Conservation (phyloP, 2,113 vertebrate species). For the Proterorhinus semilunaris region DNA sequence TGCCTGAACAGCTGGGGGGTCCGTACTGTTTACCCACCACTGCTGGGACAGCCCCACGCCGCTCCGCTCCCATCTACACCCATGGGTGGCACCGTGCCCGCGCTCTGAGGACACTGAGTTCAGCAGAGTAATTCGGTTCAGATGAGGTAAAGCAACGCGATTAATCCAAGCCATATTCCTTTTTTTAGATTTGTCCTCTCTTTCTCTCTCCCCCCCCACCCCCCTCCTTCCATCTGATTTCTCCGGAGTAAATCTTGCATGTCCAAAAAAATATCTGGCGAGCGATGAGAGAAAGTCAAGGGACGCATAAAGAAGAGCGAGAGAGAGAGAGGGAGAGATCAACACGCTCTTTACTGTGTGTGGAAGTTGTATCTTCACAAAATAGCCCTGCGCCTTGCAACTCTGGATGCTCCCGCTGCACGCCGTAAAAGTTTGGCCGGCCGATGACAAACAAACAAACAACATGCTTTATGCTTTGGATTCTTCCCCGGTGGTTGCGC, state of each 20-base stretch:
- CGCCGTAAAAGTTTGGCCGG: slow-evolving; percentile 24
- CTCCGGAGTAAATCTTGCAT: slow-evolving; percentile 65
- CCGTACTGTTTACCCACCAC: slow-evolving; percentile 46
- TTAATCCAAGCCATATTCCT: slow-evolving; percentile 79
- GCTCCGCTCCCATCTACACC: slow-evolving; percentile 73
- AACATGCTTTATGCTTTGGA: slow-evolving; percentile 8
- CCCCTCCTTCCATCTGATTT: slow-evolving; percentile 53
- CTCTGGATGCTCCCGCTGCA: neutral
- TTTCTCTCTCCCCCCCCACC: slow-evolving; percentile 52
- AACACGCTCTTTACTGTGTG: slow-evolving; percentile 57
- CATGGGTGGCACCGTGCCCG: slow-evolving; percentile 68
- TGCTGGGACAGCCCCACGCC: slow-evolving; percentile 59
- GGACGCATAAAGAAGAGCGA: slow-evolving; percentile 36
- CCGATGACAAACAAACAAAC: neutral
- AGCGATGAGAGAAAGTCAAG: slow-evolving; percentile 68
- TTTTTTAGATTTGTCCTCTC: slow-evolving; percentile 64
- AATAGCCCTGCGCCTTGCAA: slow-evolving; percentile 1
- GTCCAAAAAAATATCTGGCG: slow-evolving; percentile 72
- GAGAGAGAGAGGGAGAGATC: slow-evolving; percentile 41
- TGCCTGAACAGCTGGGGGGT: slow-evolving; percentile 57
- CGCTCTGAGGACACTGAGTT: slow-evolving; percentile 72
- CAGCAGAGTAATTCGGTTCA: slow-evolving; percentile 79
- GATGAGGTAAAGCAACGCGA: slow-evolving; percentile 80
- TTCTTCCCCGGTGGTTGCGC: slow-evolving; percentile 1
- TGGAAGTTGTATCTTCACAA: slow-evolving; percentile 28